phyloP scores from a whole-genome alignment of 2,113 vertebrate genomes.

The Bostrychus sinensis region DNA sequence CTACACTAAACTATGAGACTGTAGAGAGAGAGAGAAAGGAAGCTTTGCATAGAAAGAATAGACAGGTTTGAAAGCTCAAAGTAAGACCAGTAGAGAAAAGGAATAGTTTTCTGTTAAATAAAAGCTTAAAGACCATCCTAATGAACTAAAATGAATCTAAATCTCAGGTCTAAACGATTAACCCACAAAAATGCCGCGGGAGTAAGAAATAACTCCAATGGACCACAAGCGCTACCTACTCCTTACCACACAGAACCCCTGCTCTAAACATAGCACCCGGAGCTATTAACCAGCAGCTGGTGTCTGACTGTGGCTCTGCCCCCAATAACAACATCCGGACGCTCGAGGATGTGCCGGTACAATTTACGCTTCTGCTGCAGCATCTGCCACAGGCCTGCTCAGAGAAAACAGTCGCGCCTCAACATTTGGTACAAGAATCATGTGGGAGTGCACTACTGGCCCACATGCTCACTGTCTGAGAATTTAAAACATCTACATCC shows the following conservation, averaged over 20 bases:
- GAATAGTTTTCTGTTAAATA: background rate
- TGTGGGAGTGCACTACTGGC: conserved; percentile 4
- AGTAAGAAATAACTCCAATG: no score
- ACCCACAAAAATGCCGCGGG: no score
- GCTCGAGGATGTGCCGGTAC: conserved; percentile 24
- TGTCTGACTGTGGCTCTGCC: background rate
- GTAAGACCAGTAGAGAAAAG: conserved; percentile 11
- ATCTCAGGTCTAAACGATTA: no score
- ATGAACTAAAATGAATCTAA: no score
- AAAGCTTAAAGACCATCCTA: background rate
- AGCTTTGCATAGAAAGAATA: conserved; percentile 13
- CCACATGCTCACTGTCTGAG: conserved; percentile 4
- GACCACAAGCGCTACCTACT: background rate
- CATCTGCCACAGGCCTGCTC: background rate
- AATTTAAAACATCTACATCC: conserved; percentile 5
- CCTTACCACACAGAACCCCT: background rate
- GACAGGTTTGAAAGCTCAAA: conserved; percentile 25
- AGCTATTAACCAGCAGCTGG: background rate
- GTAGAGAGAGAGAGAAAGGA: background rate
- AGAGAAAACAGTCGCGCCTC: conserved; percentile 23
- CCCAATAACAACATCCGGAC: background rate
- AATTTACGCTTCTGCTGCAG: conserved; percentile 13
- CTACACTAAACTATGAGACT: conserved; percentile 18
- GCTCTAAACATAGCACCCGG: conserved; percentile 1
- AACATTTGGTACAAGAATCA: conserved; percentile 12